A percentile compares a stretch with the other conserved stretches of the same genome.
Conservation (phyloP, 2,888 invertebrate genomes). For the Mystacides longicornis region DNA sequence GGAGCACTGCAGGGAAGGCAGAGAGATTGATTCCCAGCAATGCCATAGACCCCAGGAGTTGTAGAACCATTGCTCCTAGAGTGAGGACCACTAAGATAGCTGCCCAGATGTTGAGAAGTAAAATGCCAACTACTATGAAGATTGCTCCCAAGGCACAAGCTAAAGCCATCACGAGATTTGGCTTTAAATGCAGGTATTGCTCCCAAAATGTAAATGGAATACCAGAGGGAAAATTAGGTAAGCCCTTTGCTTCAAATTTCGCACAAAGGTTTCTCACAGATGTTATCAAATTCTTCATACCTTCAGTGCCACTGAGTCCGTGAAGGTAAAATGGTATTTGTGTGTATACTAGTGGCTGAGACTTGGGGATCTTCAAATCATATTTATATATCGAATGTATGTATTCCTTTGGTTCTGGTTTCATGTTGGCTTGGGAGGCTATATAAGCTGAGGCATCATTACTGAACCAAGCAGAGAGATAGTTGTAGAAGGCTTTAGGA, state of each 20-base stretch:
- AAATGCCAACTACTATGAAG: conserved; percentile 67
- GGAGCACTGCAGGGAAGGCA: conserved; percentile 81
- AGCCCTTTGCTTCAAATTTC: conserved; percentile 76
- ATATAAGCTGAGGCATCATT: conserved; percentile 92
- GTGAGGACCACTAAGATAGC: conserved; percentile 64
- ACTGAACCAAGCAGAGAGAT: conserved; percentile 93
- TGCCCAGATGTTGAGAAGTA: conserved; percentile 80
- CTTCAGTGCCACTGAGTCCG: conserved; percentile 74
- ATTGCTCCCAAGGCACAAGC: conserved; percentile 65
- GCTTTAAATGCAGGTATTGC: conserved; percentile 78
- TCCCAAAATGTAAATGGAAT: conserved; percentile 95
- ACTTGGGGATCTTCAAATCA: conserved; percentile 87
- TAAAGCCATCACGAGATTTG: conserved; percentile 65
- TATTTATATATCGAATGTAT: conserved; percentile 74
- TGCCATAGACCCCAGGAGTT: conserved; percentile 84
- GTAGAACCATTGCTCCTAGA: conserved; percentile 64
- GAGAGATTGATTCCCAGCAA: conserved; percentile 78
- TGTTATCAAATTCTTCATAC: conserved; percentile 73
- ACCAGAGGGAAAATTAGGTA: conserved; percentile 94
- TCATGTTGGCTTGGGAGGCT: conserved; percentile 80
- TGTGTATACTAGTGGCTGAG: conserved; percentile 81
- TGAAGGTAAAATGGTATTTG: conserved; percentile 94
- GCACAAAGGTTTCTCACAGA: conserved; percentile 80
- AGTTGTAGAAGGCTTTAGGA: conserved; percentile 94
- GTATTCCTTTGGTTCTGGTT: conserved; percentile 87